Base-by-base conservation (phyloP, 2,797 vertebrate species). In the Crocodylus rhombifer region DNA sequence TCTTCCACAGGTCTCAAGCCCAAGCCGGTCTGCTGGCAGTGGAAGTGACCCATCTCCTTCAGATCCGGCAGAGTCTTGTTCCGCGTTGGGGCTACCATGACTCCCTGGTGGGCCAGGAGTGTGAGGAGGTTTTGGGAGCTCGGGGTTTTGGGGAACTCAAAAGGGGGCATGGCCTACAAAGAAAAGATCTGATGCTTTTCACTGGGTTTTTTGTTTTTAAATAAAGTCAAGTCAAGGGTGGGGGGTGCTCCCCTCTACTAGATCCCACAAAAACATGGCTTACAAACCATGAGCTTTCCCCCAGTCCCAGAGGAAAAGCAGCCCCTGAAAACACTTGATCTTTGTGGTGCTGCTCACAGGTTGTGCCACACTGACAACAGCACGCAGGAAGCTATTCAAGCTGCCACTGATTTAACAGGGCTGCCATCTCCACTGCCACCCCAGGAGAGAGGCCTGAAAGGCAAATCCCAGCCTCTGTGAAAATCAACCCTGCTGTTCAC, bases 121-220 rank as follows among this genome's bases (percentile, higher is more conserved):
- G 97, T 92, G 83, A 98, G 94, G 63, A 99, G 98, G 95, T 99
- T 99, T 23, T 99, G 99, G 60, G 99, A 99, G 96, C 98, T 99
- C 56, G 99, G 98, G 5, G 98, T 98, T 95, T 98, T 99, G 36
- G 99, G 98, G 96, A 99, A 99, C 88, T 99, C 99, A 93, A 99
- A 99, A 0, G 99, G 98, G 5, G 99, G 98, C 90, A 98, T 97
- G 21, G 98, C 97, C 99, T 99, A 93, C 60, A 67, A 67, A 79
- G 9, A 42, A 79, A 0, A 84, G 2, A 63, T 36, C 16, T 42
- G 33, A 14, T 21, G 69, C 51, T 25, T 51, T 23, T 51, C 14
- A 13, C 23, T 16, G 36, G 26, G 13, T 73, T 73, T 9, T 51
- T 26, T 51, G 36, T 61, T 26, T 30, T 51, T 57, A 57, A 57